Evolutionary conservation across 2,888 invertebrate genomes (phyloP), one percentile per base, ranked within the genome.

Genomic region (Tetramorium bicarinatum): DNA sequence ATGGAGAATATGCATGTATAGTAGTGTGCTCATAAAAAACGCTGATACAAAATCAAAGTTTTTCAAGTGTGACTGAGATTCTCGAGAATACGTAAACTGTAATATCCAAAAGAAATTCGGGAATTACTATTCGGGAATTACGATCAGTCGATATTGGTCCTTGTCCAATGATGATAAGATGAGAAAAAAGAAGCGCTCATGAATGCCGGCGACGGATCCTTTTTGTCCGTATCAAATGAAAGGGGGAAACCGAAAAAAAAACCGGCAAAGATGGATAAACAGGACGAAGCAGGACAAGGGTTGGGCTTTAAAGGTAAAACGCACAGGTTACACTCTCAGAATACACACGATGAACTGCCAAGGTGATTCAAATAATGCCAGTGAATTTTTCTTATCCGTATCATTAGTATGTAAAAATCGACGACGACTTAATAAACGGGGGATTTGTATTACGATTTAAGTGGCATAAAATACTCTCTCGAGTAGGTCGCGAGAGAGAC

Each of bases 351-450:
- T 92, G 94, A 94, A 95, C 94, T 94, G 94, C 94, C 94, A 95
- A 93, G 93, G 93, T 93, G 93, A 94, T 94, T 93, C 92, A 94
- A 88, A 87, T 86, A 90, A 92, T 95, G 94, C 94, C 94, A 94
- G 94, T 93, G 94, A 94, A 95, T 95, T 95, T 67, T 94, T 94
- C 93, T 94, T 94, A 94, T 94, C 91, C 91, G 93, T 94, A 94
- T 94, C 94, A 94, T 92, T 94, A 94, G 94, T 93, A 93, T 89
- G 88, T 92, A 93, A 77, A 77, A 91, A 87, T 86, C 91, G 87
- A 88, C 81, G 85, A 88, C 79, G 86, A 88, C 82, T 79, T 83
- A 85, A 85, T 79, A 84, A 88, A 88, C 83, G 89, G 91, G 86
- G 84, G 89, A 94, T 93, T 94, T 93, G 92, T 93, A 94, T 90